Evolutionary conservation across 2,888 invertebrate species (phyloP), one percentile per base, ranked within the genome.

Genomic region (Athripsodes cinereus): DNA sequence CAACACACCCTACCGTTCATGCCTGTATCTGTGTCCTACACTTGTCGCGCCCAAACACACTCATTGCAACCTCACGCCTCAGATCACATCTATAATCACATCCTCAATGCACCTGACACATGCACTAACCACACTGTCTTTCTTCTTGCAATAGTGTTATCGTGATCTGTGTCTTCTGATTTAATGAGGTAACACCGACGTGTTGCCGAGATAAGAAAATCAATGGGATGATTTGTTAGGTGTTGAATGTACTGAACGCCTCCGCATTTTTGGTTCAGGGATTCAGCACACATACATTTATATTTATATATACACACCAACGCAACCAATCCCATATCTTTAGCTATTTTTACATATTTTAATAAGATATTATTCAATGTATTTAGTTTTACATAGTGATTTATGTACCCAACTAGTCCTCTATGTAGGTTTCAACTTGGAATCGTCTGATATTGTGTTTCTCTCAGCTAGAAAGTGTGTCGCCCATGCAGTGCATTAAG

Each of bases 31-130:
- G 16, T 22, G 22, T 16, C 34, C 11, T 1, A 22, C 11, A 34
- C 20, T 50, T 13, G 40, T 35, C 53, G 40, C 35, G 40, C 53
- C 53, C 53, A 18, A 35, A 53, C 44, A 50, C 50, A 16, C 50
- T 40, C 20, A 52, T 52, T 44, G 34, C 35, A 53, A 40, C 53
- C 40, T 40, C 22, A 20, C 13, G 40, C 40, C 40, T 40, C 26
- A 6, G 10, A 6, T 26, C 26, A 26, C 26, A 26, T 26, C 26
- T 26, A 26, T 26, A 26, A 26, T 10, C 26, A 26, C 26, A 26
- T 26, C 26, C 26, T 10, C 10, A 26, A 52, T n/a, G 52, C 35
- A 18, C 16, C 52, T 20, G 10, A 22, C 34, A 13, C 31, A 34
- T 31, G 34, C 31, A 52, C 52, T 34, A 11, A 31, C 20, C 53